Evolutionary conservation across 2,888 invertebrate species (phyloP).

Genomic region (Myopa tessellatipennis): DNA sequence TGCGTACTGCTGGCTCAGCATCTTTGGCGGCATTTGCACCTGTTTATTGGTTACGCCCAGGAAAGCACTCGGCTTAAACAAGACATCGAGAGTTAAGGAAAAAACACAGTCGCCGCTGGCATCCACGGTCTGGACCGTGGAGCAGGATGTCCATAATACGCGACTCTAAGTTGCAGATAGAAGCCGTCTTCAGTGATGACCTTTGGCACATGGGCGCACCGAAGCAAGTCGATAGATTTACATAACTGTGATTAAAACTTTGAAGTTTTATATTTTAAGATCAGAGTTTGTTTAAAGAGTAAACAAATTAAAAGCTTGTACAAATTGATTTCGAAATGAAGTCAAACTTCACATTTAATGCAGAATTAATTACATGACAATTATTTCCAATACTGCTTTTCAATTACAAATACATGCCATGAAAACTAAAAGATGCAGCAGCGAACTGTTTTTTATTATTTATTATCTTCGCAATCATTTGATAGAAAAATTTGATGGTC

Average conservation of each 20-base stretch:
- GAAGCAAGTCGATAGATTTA: not conserved
- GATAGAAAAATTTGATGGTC: too few species aligned
- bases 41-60: conserved; percentile 60
- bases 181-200: not conserved
- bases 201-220: not conserved
- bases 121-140: conserved; percentile 57
- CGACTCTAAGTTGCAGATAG: conserved; percentile 45
- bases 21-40: conserved; percentile 64
- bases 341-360: too few species aligned
- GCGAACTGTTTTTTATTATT: too few species aligned
- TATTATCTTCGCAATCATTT: too few species aligned
- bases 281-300: too few species aligned
- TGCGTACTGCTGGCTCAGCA: conserved; percentile 61
- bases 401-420: too few species aligned
- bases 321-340: too few species aligned
- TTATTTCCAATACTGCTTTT: too few species aligned
- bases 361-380: too few species aligned
- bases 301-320: too few species aligned
- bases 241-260: conserved; percentile 34
- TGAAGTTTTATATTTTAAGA: not conserved
- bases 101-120: conserved; percentile 55
- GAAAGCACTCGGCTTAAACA: not conserved
- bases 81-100: not conserved
- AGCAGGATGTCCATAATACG: conserved; percentile 57
- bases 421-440: too few species aligned